Evolutionary conservation across 1,140 invertebrate genomes (phyloP), one percentile per base, ranked within the genome.

Genomic region (Drosophila sucinea): DNA sequence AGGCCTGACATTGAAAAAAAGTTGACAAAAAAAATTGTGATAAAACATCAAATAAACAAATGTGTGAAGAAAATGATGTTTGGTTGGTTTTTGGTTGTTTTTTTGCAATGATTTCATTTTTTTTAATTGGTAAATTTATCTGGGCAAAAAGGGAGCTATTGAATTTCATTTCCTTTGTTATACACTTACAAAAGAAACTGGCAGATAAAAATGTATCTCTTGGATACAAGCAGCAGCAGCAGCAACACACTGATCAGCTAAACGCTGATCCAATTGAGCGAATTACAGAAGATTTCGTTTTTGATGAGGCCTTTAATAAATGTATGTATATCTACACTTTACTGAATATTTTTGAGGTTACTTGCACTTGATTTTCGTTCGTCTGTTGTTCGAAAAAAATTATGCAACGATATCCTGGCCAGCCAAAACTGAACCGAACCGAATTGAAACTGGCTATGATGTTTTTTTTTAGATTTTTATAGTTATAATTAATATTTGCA

Each of bases 261-360:
- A 70, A 70, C 67, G 63, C 70, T 67, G 63, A 78, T 80, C 68
- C 84, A 87, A 87, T 87, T 87, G 84, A 87, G 84, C 80, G 70
- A 87, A 87, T 87, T 87, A 87, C 84, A 87, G 77, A 87, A 89
- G 71, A 77, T 89, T 87, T 89, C 77, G 84, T 70, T 76, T 51
- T 85, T 83, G 79, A 86, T 86, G 83, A 76, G 82, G 61, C 10
- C 73, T 87, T 86, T 86, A 17, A 17, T 17, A 17, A 17, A 17
- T 87, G 79, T 74, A 70, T 54, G 41, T 79, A 8, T 54, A 56
- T 41, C 44, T 51, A 51, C 44, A 51, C 44, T 51, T 51, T 27
- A 51, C 44, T 51, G 44, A 23, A 40, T 56, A 41, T 56, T 67
- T 47, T 41, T 11, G 72, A 65, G 73, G 54, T 77, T 77, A 55